A percentile compares a stretch with the other conserved stretches of the same genome.
phyloP scores from a whole-genome alignment of 2,113 vertebrate genomes.

The Plestiodon gilberti region DNA sequence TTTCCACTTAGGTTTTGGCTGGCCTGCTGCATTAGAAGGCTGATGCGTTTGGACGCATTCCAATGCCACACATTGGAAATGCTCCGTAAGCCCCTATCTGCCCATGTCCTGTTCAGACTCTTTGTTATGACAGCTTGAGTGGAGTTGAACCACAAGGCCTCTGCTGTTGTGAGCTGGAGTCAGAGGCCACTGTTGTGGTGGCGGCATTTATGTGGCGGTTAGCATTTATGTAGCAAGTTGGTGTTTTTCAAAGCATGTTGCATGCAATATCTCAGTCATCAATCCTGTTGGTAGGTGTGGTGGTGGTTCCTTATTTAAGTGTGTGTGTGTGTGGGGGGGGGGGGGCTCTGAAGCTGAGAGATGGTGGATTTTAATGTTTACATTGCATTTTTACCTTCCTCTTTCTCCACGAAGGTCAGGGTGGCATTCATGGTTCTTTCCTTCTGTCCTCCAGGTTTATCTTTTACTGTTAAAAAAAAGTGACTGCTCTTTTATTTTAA shows the following conservation, averaged over 20 bases:
- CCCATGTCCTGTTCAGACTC: not conserved
- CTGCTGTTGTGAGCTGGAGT: not conserved
- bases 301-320: not conserved
- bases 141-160: accelerated
- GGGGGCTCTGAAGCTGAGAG: not conserved
- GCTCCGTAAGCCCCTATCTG: constrained; percentile 16
- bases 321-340: not conserved
- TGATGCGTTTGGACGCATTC: not conserved
- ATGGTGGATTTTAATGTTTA: not conserved
- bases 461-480: too few relatives aligned
- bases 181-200: not conserved
- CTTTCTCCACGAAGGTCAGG: too few relatives aligned
- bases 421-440: too few relatives aligned
- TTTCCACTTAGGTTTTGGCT: constrained; percentile 24
- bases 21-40: constrained; percentile 18
- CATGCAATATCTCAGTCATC: not conserved
- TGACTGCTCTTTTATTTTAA: too few relatives aligned
- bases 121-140: not conserved
- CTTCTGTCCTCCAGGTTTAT: too few relatives aligned
- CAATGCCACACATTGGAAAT: not conserved
- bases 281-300: not conserved
- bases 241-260: not conserved
- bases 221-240: not conserved
- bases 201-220: not conserved
- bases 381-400: too few relatives aligned